Conservation (phyloP, 2,888 invertebrate genomes). For the Lasioglossum marginatum region DNA sequence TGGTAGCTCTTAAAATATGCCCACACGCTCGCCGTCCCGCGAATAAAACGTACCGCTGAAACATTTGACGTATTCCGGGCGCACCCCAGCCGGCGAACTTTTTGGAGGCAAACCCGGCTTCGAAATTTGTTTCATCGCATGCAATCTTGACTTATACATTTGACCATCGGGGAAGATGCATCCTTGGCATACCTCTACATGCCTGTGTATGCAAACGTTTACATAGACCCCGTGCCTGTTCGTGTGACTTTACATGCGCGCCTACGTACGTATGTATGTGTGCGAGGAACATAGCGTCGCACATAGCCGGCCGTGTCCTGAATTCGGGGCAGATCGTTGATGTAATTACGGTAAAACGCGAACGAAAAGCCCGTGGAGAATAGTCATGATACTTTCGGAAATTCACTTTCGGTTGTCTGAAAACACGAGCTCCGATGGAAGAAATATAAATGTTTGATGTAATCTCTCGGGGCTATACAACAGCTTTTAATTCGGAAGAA, state of each 20-base stretch:
- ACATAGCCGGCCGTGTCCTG: constrained; percentile 22
- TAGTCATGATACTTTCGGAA: constrained; percentile 27
- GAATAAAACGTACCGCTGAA: constrained; percentile 38
- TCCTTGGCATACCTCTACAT: constrained; percentile 37
- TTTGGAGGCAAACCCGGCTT: neutral
- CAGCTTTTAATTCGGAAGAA: neutral
- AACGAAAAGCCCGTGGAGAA: constrained; percentile 27
- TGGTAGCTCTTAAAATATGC: constrained; percentile 41
- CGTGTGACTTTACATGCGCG: neutral
- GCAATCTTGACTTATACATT: constrained; percentile 54
- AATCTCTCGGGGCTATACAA: neutral
- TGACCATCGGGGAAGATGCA: constrained; percentile 31
- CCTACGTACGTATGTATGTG: neutral
- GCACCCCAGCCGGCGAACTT: neutral
- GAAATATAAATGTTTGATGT: constrained; percentile 1
- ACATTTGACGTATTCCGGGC: constrained; percentile 40
- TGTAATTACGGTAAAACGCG: constrained; percentile 52
- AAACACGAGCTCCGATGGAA: constrained; percentile 6
- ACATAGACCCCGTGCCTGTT: neutral
- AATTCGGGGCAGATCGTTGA: constrained; percentile 56
- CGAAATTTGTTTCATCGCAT: constrained; percentile 36
- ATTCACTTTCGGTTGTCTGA: constrained; percentile 27
- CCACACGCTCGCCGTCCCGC: neutral
- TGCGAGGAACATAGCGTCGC: neutral
- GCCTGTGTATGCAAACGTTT: constrained; percentile 16